Percentiles rank a stretch among this genome's conserved stretches.
These are phyloP conservation scores for Sycophaga agraensis DNA, from an alignment of 1,140 invertebrate genomes.

Conservation along the genomic window DNA sequence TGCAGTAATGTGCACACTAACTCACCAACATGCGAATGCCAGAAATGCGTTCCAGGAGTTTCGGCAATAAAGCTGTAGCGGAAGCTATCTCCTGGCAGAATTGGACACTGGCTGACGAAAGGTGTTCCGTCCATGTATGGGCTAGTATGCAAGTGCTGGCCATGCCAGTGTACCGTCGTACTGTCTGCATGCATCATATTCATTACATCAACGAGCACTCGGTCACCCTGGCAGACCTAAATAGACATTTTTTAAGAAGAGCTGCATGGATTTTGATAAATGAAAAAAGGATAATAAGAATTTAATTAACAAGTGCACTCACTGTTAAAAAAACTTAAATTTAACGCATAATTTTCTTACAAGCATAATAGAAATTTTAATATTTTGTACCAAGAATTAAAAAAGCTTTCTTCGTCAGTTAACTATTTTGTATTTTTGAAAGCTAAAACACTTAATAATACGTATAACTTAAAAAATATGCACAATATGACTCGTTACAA, in stretches of 20 bases:
- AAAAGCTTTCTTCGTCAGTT: too few relatives aligned
- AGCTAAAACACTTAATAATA: too few relatives aligned
- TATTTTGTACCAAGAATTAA: background rate
- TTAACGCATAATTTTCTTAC: too few relatives aligned
- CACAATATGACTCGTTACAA: too few relatives aligned
- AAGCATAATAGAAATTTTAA: background rate
- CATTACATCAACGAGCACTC: conserved; percentile 53
- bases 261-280: background rate
- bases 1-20: too few relatives aligned
- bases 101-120: conserved; percentile 62
- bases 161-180: conserved; percentile 58
- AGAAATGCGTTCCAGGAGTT: conserved; percentile 66
- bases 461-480: too few relatives aligned
- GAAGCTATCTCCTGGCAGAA: conserved; percentile 60
- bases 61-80: conserved; percentile 56
- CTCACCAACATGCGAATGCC: conserved; percentile 67
- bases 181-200: conserved; percentile 51
- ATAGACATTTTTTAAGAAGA: background rate
- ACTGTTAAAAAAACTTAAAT: background rate
- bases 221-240: conserved; percentile 57
- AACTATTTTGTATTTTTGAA: background rate
- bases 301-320: background rate
- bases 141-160: conserved; percentile 46
- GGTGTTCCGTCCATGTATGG: conserved; percentile 65
- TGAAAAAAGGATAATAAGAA: background rate